phyloP scores from a whole-genome alignment of 2,113 vertebrate species.

The Melanotaenia duboulayi region DNA sequence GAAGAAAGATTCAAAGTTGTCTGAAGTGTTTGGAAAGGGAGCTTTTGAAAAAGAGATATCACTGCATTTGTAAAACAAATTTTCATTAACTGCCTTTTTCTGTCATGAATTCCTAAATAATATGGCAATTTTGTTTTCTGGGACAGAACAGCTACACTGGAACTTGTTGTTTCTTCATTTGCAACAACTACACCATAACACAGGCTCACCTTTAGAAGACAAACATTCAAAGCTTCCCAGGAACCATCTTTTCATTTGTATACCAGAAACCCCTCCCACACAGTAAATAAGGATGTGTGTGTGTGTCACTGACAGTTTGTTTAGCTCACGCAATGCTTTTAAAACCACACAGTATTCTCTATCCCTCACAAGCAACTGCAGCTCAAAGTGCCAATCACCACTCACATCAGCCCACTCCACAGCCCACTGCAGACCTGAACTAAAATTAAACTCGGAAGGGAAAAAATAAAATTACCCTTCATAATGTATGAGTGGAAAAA shows the following conservation, averaged over 20 bases:
- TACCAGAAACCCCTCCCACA: constrained; percentile 57
- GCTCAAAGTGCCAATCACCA: constrained; percentile 23
- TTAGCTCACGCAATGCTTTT: constrained; percentile 59
- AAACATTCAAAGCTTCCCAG: constrained; percentile 56
- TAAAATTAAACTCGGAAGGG: constrained; percentile 29
- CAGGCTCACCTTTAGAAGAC: constrained; percentile 42
- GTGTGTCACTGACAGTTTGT: constrained; percentile 60
- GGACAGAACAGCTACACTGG: background rate
- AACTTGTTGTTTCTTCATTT: background rate
- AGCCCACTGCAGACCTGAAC: background rate
- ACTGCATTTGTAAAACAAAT: constrained; percentile 2
- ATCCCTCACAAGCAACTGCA: constrained; percentile 11
- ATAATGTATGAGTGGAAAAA: constrained; percentile 61
- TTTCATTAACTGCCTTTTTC: constrained; percentile 7
- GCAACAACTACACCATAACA: background rate
- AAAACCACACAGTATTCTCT: constrained; percentile 44
- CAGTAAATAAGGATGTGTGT: constrained; percentile 68
- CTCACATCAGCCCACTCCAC: constrained; percentile 8
- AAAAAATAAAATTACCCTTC: constrained; percentile 40
- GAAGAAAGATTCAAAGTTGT: background rate
- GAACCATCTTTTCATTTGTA: constrained; percentile 35
- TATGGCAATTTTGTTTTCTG: background rate
- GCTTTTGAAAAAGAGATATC: constrained; percentile 12
- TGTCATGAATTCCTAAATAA: background rate
- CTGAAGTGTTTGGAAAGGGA: constrained; percentile 17